Evolutionary conservation across 2,113 vertebrate species (phyloP), one percentile per base, ranked within the genome.

Genomic region (Toxostoma redivivum): DNA sequence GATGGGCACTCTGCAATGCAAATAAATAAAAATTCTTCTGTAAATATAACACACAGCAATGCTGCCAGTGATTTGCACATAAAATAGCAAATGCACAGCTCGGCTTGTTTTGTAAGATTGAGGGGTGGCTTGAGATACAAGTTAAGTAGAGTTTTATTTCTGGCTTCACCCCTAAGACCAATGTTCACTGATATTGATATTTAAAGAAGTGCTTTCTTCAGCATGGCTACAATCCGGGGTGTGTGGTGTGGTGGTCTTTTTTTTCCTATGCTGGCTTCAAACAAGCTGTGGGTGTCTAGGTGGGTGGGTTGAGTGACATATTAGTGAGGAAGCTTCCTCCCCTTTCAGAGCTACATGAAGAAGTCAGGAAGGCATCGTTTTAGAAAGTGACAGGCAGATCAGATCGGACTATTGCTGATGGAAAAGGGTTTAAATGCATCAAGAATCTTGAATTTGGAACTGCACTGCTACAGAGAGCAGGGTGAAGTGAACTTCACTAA

Each of bases 271-370:
- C 94, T 87, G 91, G 83, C 83, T 98, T 97, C 92, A 74, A 89
- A 94, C 33, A 73, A 95, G 79, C 93, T 84, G 97, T 98, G 92
- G 97, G 98, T 97, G 98, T 96, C 93, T 97, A 94, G 98, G 98
- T 98, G 97, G 97, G 98, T 97, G 97, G 97, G 88, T 85, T 98
- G 98, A 98, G 72, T 98, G 98, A 97, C 98, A 98, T 64, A 95
- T 96, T 97, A 97, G 97, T 94, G 92, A 96, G 93, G 95, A 98
- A 96, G 81, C 92, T 91, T 94, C 98, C 97, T 97, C 96, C 97
- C 92, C 90, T 96, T 62, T 94, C 47, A 96, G 89, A 97, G 90
- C 86, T 90, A 91, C 92, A 91, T 27, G 37, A 67, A 94, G 88
- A 95, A 98, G 96, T 97, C 96, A 96, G 94, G 95, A 96, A 97